phyloP scores from a whole-genome alignment of 2,113 vertebrate genomes.

The Polypterus bichir region DNA sequence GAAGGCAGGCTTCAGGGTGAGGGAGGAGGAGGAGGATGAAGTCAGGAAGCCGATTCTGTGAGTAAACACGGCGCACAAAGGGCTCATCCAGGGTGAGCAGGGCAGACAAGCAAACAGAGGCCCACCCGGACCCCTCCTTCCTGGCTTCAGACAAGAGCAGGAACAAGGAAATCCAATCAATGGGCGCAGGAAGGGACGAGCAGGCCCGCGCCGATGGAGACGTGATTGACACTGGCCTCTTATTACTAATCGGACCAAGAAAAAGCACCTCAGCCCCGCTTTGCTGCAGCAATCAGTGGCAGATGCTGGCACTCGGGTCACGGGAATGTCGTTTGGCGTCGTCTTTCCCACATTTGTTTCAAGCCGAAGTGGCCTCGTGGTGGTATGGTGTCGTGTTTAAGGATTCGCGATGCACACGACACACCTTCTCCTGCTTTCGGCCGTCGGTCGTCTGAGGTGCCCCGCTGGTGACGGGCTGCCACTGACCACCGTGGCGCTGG shows the following conservation, averaged over 20 bases:
- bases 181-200: slow-evolving; percentile 62
- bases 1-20: slow-evolving; percentile 29
- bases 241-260: slow-evolving; percentile 52
- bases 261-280: slow-evolving; percentile 44
- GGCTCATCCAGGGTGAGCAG: slow-evolving; percentile 50
- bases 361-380: too few species aligned
- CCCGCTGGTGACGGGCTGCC: too few species aligned
- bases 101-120: slow-evolving; percentile 32
- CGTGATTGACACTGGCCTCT: slow-evolving; percentile 63
- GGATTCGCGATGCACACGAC: too few species aligned
- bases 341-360: background rate
- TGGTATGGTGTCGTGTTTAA: too few species aligned
- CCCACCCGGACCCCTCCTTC: slow-evolving; percentile 37
- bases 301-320: slow-evolving; percentile 34
- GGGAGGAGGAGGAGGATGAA: slow-evolving; percentile 40
- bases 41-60: slow-evolving; percentile 67
- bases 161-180: slow-evolving; percentile 64
- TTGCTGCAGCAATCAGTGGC: slow-evolving; percentile 39
- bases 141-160: slow-evolving; percentile 36
- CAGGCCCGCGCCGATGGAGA: slow-evolving; percentile 59
- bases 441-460: too few species aligned
- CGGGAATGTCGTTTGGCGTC: slow-evolving; percentile 7
- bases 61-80: slow-evolving; percentile 65
- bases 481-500: too few species aligned
- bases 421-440: too few species aligned